phyloP scores from a whole-genome alignment of 2,113 vertebrate species.

The Labrus mixtus region DNA sequence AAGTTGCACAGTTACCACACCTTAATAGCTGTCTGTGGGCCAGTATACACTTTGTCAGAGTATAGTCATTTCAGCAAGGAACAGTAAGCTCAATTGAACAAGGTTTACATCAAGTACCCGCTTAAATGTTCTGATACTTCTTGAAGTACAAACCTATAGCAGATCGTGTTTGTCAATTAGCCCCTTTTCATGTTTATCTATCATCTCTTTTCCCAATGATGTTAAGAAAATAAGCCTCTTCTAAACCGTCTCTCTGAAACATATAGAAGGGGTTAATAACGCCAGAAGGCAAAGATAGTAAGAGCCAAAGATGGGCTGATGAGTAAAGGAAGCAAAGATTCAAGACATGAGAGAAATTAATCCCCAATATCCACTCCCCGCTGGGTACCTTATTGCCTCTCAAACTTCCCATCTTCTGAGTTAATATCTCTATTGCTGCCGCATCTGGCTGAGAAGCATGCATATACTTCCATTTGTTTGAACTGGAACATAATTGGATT shows the following conservation, averaged over 20 bases:
- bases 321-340: constrained; percentile 63
- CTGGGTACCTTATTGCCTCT: constrained; percentile 83
- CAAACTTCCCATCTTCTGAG: constrained; percentile 81
- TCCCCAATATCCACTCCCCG: constrained; percentile 82
- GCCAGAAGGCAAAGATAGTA: constrained; percentile 48
- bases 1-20: constrained; percentile 61
- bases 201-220: constrained; percentile 18
- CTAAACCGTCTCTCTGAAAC: constrained; percentile 39
- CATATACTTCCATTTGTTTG: constrained; percentile 79
- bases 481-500: constrained; percentile 83
- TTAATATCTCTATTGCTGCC: constrained; percentile 81
- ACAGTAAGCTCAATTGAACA: constrained; percentile 40
- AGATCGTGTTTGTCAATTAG: constrained; percentile 3
- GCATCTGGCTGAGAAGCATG: constrained; percentile 78
- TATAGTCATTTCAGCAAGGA: constrained; percentile 48
- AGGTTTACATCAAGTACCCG: constrained; percentile 38
- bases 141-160: not conserved
- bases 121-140: constrained; percentile 23
- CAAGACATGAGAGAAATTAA: constrained; percentile 81
- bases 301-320: constrained; percentile 52
- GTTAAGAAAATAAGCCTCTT: constrained; percentile 43
- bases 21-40: constrained; percentile 59
- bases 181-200: not conserved
- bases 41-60: constrained; percentile 54
- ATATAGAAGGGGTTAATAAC: constrained; percentile 57